Evolutionary conservation across 1,140 invertebrate genomes (phyloP), one percentile per base, ranked within the genome.

Genomic region (Drosophila biarmipes): DNA sequence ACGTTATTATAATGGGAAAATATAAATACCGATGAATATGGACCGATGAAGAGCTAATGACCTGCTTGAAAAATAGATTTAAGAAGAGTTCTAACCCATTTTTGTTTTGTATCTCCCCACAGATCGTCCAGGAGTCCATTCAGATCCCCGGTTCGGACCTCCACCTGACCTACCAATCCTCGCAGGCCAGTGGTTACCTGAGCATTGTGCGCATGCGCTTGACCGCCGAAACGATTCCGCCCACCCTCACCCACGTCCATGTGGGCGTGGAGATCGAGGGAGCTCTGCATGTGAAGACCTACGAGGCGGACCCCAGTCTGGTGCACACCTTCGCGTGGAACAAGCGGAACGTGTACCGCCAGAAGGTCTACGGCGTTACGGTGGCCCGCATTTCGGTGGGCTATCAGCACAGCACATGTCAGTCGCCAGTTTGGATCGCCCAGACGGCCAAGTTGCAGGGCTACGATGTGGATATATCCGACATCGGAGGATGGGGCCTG

Each of bases 261-360:
- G 95, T 96, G n/a, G 95, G 95, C 90, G 96, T 97, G 1, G 96
- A 97, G 73, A 97, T 99, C 48, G 97, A 98, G 92, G 98, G 98
- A 2, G 97, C 97, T 2, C 93, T 98, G 12, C 96, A 98, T 91
- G 96, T 97, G 7, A 97, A 97, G 92, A 96, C 96, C 2, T 99
- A 99, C 91, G 98, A 99, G 92, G 98, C 98, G 0, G 98, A 99
- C 92, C 96, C 98, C 0, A 97, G 98, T 90, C 93, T 99, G 29
- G 97, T 96, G 42, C 98, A 99, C 92, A 97, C 97, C 0, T 99
- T 98, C 91, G 96, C 98, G 0, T 99, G 98, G 98, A 98, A 98
- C 92, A 98, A 99, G 91, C 93, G 97, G 55, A 99, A 99, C 92
- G 98, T 98, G 21, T 99, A 99, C 92, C 97, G 98, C 87, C 98